These are phyloP conservation scores for Pandion haliaetus DNA, from an alignment of 2,113 vertebrate species.

Conservation along the genomic window DNA sequence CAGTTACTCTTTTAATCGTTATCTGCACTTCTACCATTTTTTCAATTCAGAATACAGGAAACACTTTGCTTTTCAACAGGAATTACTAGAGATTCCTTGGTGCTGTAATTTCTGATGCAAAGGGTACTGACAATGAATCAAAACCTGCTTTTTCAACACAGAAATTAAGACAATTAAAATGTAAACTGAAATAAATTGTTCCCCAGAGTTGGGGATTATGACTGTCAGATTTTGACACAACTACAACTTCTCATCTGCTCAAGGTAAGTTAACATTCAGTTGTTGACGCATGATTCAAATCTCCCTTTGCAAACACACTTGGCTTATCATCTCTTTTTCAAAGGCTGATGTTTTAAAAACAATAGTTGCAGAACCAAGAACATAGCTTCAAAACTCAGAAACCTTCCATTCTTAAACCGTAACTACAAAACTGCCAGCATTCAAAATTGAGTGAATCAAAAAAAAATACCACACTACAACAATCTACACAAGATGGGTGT, in stretches of 20 bases:
- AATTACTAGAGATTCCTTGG: neutral
- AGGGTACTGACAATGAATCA: neutral
- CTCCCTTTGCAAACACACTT: neutral
- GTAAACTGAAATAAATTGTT: neutral
- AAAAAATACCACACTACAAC: neutral
- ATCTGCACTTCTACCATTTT: neutral
- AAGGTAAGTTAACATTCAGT: neutral
- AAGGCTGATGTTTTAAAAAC: neutral
- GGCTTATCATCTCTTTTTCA: neutral
- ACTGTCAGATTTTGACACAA: neutral
- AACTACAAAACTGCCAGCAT: neutral
- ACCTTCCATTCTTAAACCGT: neutral
- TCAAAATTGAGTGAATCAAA: neutral
- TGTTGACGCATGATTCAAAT: neutral
- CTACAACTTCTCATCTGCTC: neutral
- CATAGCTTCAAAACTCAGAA: neutral
- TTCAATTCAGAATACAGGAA: neutral
- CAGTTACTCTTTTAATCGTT: neutral
- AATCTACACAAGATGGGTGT: neutral
- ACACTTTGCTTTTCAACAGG: neutral
- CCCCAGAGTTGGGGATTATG: neutral
- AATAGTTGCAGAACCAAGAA: neutral
- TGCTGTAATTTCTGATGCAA: neutral
- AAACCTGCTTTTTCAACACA: neutral
- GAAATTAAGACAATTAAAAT: neutral